phyloP scores from a whole-genome alignment of 2,888 invertebrate genomes.

The Junonia oenone region DNA sequence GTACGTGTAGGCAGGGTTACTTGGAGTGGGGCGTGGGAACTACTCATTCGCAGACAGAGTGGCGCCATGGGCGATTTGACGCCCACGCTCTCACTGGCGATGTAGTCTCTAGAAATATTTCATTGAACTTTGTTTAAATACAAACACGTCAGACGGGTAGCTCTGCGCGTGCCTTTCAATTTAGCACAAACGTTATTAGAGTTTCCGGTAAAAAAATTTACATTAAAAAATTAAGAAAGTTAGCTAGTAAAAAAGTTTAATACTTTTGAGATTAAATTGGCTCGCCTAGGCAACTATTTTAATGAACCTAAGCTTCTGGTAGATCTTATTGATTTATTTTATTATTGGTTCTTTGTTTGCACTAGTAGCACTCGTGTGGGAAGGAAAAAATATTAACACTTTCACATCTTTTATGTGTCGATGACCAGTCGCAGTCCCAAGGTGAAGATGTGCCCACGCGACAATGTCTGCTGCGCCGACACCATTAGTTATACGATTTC shows the following conservation, averaged over 20 bases:
- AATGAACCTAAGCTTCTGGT: not conserved
- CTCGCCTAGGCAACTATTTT: not conserved
- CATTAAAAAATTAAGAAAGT: no score
- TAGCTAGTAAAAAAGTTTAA: no score
- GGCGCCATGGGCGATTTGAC: conserved; percentile 51
- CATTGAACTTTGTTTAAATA: not conserved
- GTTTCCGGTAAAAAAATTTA: not conserved
- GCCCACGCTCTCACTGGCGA: conserved; percentile 15
- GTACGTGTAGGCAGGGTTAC: conserved; percentile 34
- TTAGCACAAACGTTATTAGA: not conserved
- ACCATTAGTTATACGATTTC: conserved; percentile 27
- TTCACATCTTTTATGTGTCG: conserved; percentile 71
- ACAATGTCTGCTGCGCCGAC: conserved; percentile 11
- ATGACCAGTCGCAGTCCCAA: conserved; percentile 53
- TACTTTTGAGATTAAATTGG: no score
- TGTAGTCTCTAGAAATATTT: not conserved
- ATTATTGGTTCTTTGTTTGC: conserved; percentile 4
- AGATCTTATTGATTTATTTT: not conserved
- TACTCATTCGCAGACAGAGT: conserved; percentile 57
- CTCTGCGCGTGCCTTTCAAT: not conserved
- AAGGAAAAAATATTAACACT: conserved; percentile 64
- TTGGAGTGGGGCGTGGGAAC: conserved; percentile 52
- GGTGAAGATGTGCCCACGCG: conserved; percentile 57
- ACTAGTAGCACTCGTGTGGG: conserved; percentile 45
- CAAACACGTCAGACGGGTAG: not conserved